Percentiles rank a stretch among this genome's conserved stretches.
Conservation (phyloP, 2,888 invertebrate genomes). For the Xanthia icteritia region DNA sequence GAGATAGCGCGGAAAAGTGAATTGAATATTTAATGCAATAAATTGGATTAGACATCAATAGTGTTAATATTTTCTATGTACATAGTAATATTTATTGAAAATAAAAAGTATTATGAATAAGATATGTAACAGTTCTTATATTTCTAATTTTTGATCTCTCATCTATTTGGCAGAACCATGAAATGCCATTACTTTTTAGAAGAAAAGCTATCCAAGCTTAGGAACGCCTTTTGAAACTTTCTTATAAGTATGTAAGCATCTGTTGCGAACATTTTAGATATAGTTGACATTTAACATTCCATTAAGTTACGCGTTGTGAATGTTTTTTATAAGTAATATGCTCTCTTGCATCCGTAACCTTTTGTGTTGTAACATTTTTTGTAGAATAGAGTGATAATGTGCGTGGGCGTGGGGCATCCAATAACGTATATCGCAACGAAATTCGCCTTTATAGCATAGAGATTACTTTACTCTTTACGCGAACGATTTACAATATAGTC, state of each 20-base stretch:
- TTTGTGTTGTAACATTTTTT: slow-evolving; percentile 40
- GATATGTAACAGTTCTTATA: slow-evolving; percentile 57
- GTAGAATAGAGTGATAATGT: slow-evolving; percentile 25
- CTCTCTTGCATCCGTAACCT: slow-evolving; percentile 50
- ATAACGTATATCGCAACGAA: background rate
- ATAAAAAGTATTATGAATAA: slow-evolving; percentile 62
- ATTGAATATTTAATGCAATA: slow-evolving; percentile 74
- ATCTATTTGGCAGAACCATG: slow-evolving; percentile 31
- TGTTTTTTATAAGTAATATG: slow-evolving; percentile 31
- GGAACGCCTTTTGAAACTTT: slow-evolving; percentile 21
- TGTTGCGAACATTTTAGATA: slow-evolving; percentile 38
- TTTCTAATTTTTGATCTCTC: slow-evolving; percentile 60
- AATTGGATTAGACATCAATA: slow-evolving; percentile 69
- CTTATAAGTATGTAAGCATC: slow-evolving; percentile 31
- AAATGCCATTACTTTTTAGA: slow-evolving; percentile 25
- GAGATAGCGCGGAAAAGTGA: slow-evolving; percentile 67
- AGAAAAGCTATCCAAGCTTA: slow-evolving; percentile 21
- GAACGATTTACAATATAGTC: background rate
- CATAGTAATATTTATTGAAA: slow-evolving; percentile 69
- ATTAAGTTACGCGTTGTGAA: slow-evolving; percentile 49
- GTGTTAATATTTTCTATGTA: slow-evolving; percentile 68
- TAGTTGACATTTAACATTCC: slow-evolving; percentile 63
- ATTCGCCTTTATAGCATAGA: background rate
- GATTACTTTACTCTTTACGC: background rate
- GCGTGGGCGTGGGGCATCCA: background rate